These are phyloP conservation scores for Alosa sapidissima DNA, from an alignment of 2,797 vertebrate species.

Conservation along the genomic window DNA sequence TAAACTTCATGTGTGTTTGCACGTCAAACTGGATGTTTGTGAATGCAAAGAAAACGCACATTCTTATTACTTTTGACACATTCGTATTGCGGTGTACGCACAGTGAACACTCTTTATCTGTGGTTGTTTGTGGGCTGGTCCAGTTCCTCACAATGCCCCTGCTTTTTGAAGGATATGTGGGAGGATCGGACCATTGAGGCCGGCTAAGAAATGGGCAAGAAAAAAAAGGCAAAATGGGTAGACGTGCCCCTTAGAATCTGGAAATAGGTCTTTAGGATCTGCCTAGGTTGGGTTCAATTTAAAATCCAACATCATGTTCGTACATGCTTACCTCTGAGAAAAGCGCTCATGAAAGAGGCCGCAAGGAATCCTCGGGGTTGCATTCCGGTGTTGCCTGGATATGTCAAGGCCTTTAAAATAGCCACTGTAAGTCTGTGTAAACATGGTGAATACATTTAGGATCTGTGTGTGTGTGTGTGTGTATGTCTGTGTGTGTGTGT, in stretches of 20 bases:
- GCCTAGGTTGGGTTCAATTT: background rate
- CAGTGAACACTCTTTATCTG: background rate
- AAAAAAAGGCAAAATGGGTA: constrained; percentile 1
- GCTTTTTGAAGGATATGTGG: background rate
- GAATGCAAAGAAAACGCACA: background rate
- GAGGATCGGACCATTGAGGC: background rate
- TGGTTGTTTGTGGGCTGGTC: background rate
- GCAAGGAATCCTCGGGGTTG: constrained; percentile 7
- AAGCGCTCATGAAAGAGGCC: background rate
- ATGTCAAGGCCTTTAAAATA: constrained; percentile 25
- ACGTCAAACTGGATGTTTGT: background rate
- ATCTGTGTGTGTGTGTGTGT: background rate
- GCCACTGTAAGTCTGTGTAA: constrained; percentile 9
- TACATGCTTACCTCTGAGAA: constrained; percentile 19
- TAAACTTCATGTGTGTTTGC: background rate
- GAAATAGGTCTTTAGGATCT: constrained; percentile 15
- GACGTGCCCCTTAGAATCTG: background rate
- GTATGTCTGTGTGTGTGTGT: background rate
- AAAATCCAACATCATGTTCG: constrained; percentile 23
- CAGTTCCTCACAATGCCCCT: background rate
- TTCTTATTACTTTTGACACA: background rate
- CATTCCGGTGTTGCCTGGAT: constrained; percentile 11
- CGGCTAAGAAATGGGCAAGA: background rate
- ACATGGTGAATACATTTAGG: constrained; percentile 19
- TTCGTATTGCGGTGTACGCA: background rate